These are phyloP conservation scores for Enteromius mattozi DNA, from an alignment of 2,797 vertebrate genomes.

Conservation along the genomic window DNA sequence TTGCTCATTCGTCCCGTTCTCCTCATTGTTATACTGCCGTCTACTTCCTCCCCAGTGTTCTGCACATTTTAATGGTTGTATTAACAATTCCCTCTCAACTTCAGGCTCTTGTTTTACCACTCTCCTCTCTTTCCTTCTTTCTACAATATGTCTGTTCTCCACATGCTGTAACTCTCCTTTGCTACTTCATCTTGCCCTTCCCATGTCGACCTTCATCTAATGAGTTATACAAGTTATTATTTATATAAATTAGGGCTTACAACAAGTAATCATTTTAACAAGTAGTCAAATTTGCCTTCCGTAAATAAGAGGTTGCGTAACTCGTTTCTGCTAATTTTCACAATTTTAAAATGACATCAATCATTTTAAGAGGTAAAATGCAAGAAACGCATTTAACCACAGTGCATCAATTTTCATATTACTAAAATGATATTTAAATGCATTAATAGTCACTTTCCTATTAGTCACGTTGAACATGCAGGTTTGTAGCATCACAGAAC, in stretches of 20 bases:
- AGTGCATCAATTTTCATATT: neutral
- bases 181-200: neutral
- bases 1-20: conserved; percentile 22
- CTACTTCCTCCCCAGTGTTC: conserved; percentile 21
- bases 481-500: neutral
- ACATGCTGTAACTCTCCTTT: neutral
- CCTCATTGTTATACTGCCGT: neutral
- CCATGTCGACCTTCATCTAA: neutral
- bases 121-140: neutral
- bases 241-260: neutral
- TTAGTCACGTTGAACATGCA: neutral
- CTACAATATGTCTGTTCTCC: neutral
- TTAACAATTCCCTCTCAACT: conserved; percentile 46
- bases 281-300: conserved; percentile 3
- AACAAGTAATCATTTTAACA: neutral
- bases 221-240: conserved; percentile 5
- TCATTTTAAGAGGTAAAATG: neutral
- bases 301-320: neutral
- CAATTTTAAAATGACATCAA: neutral
- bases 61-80: conserved; percentile 48
- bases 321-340: neutral
- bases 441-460: neutral
- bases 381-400: neutral
- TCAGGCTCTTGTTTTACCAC: conserved; percentile 25
- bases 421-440: neutral